phyloP scores from a whole-genome alignment of 2,113 vertebrate species.

The Leucoraja erinaceus region DNA sequence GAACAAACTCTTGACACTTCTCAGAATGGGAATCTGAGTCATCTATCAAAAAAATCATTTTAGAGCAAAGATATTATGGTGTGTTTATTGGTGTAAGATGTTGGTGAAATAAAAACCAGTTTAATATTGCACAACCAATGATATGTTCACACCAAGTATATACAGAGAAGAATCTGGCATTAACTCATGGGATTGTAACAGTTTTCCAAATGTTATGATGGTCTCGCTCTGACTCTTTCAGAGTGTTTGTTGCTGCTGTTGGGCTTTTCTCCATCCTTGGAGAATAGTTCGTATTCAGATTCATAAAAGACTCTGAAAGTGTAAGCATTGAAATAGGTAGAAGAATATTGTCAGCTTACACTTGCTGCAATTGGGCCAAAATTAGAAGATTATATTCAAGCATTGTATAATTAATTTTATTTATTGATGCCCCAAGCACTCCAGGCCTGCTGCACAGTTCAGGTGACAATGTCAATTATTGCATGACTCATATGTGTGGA shows the following conservation, averaged over 20 bases:
- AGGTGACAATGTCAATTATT: background rate
- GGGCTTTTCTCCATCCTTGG: background rate
- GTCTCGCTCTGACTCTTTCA: background rate
- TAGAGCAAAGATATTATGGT: background rate
- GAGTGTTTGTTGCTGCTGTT: background rate
- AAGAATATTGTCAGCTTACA: background rate
- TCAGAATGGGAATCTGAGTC: background rate
- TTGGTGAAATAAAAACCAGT: background rate
- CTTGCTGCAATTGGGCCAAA: background rate
- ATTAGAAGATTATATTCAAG: background rate
- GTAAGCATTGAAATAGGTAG: background rate
- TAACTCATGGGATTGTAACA: background rate
- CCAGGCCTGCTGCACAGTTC: background rate
- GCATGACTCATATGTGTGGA: background rate
- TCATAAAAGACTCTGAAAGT: background rate
- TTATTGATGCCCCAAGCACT: background rate
- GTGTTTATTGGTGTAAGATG: background rate
- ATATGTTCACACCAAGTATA: background rate
- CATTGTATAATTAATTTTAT: background rate
- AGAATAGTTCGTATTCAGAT: background rate
- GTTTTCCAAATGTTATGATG: background rate
- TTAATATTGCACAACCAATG: background rate
- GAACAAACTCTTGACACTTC: background rate
- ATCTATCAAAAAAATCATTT: background rate
- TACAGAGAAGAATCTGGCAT: background rate